Evolutionary conservation across 2,113 vertebrate species (phyloP), one percentile per base, ranked within the genome.

Genomic region (Pseudopipra pipra): DNA sequence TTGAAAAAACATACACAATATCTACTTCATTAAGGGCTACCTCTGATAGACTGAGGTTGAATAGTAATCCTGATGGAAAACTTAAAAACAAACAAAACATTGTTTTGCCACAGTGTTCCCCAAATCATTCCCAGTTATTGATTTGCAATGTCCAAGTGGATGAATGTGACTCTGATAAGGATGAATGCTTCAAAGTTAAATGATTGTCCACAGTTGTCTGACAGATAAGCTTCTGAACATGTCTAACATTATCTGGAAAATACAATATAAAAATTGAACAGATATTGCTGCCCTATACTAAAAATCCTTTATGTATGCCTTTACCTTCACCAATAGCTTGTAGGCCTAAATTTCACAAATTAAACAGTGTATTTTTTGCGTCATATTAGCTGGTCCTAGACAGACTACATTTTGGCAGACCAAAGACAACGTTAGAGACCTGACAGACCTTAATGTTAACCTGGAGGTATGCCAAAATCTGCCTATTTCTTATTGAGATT

Each of bases 71-170:
- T 41, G 39, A 41, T 41, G 39, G 39, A 41, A 41, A 41, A 41
- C 39, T 41, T 41, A 41, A 41, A 41, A 41, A 41, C 39, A 41
- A 41, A 41, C 39, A 41, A 41, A 41, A 41, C 39, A 41, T 41
- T 41, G 6, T 68, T 91, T 81, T 88, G 19, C 24, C n/a, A 65
- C 72, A 54, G 2, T 31, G n/a, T 28, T 37, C 75, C 35, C 24
- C 47, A 86, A 88, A 90, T 85, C 54, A 84, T 86, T 93, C 52
- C 35, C 25, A 72, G 63, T 67, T 94, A 95, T 61, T 83, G 91
- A 95, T 93, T 83, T 81, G 35, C 72, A 75, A 27, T 72, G 35
- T 81, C 61, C 54, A 94, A 47, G 41, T 3, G 8, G 56, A 83
- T 54, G 31, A 95, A 71, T 44, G 63, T 67, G 63, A 49, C 47